These are phyloP conservation scores for Oscheius sp. DNA, from an alignment of 2,888 invertebrate species.

Conservation along the genomic window DNA sequence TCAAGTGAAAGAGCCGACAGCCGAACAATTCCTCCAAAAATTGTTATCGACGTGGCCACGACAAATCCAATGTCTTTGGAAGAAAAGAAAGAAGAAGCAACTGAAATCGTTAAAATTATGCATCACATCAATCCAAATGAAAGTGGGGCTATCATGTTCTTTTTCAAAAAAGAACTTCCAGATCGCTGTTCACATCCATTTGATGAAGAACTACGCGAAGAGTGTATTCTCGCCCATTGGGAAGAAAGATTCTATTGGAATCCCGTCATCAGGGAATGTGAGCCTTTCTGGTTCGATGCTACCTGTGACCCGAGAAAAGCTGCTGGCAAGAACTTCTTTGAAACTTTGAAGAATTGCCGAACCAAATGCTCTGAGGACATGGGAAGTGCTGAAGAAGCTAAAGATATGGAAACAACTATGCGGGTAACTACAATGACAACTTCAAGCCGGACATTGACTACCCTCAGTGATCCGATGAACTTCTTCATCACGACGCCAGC, in stretches of 20 bases:
- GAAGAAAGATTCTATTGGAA: conserved; percentile 56
- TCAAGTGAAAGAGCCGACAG: too few relatives aligned
- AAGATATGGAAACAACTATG: neutral
- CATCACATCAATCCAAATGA: conserved; percentile 48
- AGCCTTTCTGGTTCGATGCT: conserved; percentile 70
- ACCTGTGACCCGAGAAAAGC: conserved; percentile 55
- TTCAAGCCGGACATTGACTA: neutral
- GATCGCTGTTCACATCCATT: conserved; percentile 44
- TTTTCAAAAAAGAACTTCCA: conserved; percentile 26
- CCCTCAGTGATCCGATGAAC: neutral
- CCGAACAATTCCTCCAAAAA: conserved; percentile 9
- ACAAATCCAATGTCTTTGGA: conserved; percentile 17
- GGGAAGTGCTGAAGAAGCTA: neutral
- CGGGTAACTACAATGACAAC: neutral
- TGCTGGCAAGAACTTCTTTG: conserved; percentile 56
- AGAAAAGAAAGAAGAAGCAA: conserved; percentile 37
- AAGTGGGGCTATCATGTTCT: conserved; percentile 23
- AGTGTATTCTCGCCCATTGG: conserved; percentile 57
- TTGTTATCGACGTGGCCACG: neutral
- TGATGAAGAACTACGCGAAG: conserved; percentile 49
- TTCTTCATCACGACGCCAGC: neutral
- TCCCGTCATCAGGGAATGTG: conserved; percentile 54
- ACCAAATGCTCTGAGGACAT: conserved; percentile 34
- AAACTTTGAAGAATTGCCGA: conserved; percentile 43
- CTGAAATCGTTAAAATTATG: conserved; percentile 41